Evolutionary conservation across 2,888 invertebrate species (phyloP).

Genomic region (Hirtodrosophila cameraria): DNA sequence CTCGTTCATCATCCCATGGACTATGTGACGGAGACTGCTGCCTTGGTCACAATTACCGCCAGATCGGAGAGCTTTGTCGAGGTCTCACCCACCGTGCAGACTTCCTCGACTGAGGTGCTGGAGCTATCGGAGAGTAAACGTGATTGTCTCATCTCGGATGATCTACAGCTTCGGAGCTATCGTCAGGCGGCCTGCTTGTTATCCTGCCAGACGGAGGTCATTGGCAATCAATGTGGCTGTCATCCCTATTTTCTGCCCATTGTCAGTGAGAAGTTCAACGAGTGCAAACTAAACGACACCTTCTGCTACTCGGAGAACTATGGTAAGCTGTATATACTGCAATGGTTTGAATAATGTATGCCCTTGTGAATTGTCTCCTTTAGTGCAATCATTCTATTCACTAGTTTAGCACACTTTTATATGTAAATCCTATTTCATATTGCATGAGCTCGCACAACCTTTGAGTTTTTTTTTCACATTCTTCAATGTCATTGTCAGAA

Average conservation of each 20-base stretch:
- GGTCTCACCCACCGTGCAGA: slow-evolving; percentile 82
- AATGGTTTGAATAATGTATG: too few relatives aligned
- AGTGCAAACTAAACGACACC: slow-evolving; percentile 81
- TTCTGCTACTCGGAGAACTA: slow-evolving; percentile 80
- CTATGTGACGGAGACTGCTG: slow-evolving; percentile 81
- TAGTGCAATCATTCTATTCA: too few relatives aligned
- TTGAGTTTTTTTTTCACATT: not conserved
- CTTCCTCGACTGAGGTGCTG: slow-evolving; percentile 81
- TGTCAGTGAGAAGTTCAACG: slow-evolving; percentile 62
- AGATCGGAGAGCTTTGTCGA: slow-evolving; percentile 83
- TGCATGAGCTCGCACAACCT: too few relatives aligned
- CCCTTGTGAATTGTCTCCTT: too few relatives aligned
- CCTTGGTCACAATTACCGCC: slow-evolving; percentile 81
- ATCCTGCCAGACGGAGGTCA: slow-evolving; percentile 78
- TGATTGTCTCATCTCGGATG: slow-evolving; percentile 82
- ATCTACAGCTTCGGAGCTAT: slow-evolving; percentile 77
- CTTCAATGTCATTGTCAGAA: slow-evolving; percentile 13
- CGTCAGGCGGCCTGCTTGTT: slow-evolving; percentile 82
- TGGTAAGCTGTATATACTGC: slow-evolving; percentile 60
- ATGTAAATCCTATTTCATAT: too few relatives aligned
- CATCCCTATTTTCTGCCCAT: slow-evolving; percentile 82
- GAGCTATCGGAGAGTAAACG: slow-evolving; percentile 80
- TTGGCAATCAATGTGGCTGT: slow-evolving; percentile 80
- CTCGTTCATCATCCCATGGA: slow-evolving; percentile 84
- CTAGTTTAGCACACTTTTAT: too few relatives aligned